Conservation (phyloP, 1,140 invertebrate species). For the Aphelinus atriplicis region DNA sequence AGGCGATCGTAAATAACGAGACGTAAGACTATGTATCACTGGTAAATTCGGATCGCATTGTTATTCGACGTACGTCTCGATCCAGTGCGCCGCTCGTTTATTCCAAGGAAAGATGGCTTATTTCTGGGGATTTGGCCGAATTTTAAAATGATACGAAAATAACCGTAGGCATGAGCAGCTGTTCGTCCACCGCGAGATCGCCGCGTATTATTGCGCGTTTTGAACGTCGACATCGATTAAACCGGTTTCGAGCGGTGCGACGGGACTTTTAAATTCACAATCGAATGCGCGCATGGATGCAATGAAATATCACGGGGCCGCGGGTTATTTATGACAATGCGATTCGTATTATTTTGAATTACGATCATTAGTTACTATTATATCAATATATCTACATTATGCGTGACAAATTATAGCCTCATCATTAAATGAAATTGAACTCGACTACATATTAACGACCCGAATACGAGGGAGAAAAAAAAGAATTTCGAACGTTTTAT, state of each 20-base stretch:
- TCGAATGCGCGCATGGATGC: slow-evolving; percentile 16
- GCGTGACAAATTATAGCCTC: slow-evolving; percentile 26
- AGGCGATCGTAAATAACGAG: slow-evolving; percentile 37
- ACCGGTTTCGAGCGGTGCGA: slow-evolving; percentile 19
- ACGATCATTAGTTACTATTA: slow-evolving; percentile 37
- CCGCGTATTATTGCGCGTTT: not conserved
- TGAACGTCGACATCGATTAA: slow-evolving; percentile 28
- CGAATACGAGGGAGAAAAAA: not conserved
- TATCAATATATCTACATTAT: slow-evolving; percentile 36
- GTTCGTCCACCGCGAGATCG: too few species aligned
- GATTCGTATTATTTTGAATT: slow-evolving; percentile 36
- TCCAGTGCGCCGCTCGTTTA: slow-evolving; percentile 19
- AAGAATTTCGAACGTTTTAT: slow-evolving; percentile 10
- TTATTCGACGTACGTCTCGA: slow-evolving; percentile 40
- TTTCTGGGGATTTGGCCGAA: slow-evolving; percentile 31
- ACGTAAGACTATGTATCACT: slow-evolving; percentile 32
- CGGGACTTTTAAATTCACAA: slow-evolving; percentile 30
- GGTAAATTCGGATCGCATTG: slow-evolving; percentile 40
- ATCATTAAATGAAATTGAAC: slow-evolving; percentile 20
- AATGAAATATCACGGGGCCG: slow-evolving; percentile 34
- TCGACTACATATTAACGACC: not conserved
- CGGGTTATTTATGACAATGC: slow-evolving; percentile 33
- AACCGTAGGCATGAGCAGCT: too few species aligned
- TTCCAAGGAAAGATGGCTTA: slow-evolving; percentile 27
- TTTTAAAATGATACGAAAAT: slow-evolving; percentile 19